Percentiles rank a stretch among this genome's conserved stretches.
Conservation (phyloP, 1,140 invertebrate species). For the Agraylea sexmaculata region DNA sequence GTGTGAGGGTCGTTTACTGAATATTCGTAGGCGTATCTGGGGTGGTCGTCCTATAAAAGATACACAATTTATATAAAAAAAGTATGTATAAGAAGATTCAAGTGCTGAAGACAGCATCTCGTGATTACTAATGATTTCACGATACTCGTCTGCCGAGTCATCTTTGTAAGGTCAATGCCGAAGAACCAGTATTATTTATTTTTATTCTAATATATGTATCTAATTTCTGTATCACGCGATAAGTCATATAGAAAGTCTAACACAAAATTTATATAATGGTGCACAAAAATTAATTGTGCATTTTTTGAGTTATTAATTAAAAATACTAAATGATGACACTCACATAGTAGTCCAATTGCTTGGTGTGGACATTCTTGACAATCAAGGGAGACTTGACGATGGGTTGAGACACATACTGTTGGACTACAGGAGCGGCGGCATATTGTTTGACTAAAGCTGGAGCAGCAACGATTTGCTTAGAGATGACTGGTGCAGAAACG, state of each 20-base stretch:
- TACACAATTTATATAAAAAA: background rate
- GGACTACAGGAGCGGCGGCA: constrained; percentile 7
- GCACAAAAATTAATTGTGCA: background rate
- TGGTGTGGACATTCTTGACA: constrained; percentile 42
- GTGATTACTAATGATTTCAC: too few relatives aligned
- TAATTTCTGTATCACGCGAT: too few relatives aligned
- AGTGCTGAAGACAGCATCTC: too few relatives aligned
- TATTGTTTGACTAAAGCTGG: constrained; percentile 13
- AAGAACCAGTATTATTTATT: too few relatives aligned
- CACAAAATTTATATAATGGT: too few relatives aligned
- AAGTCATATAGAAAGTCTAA: too few relatives aligned
- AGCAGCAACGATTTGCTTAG: constrained; percentile 14
- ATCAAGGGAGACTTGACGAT: constrained; percentile 26
- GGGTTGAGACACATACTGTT: constrained; percentile 17
- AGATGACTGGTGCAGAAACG: constrained; percentile 13
- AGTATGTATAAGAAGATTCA: background rate
- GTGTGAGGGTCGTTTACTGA: constrained; percentile 59
- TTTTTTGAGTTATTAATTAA: too few relatives aligned
- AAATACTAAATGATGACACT: too few relatives aligned
- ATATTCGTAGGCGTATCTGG: constrained; percentile 61
- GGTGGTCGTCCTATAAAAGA: constrained; percentile 45
- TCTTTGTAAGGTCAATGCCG: too few relatives aligned
- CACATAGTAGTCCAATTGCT: constrained; percentile 47
- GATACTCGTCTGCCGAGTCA: too few relatives aligned
- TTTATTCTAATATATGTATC: too few relatives aligned